phyloP scores from a whole-genome alignment of 2,113 vertebrate genomes.

The Dermatemys mawii region DNA sequence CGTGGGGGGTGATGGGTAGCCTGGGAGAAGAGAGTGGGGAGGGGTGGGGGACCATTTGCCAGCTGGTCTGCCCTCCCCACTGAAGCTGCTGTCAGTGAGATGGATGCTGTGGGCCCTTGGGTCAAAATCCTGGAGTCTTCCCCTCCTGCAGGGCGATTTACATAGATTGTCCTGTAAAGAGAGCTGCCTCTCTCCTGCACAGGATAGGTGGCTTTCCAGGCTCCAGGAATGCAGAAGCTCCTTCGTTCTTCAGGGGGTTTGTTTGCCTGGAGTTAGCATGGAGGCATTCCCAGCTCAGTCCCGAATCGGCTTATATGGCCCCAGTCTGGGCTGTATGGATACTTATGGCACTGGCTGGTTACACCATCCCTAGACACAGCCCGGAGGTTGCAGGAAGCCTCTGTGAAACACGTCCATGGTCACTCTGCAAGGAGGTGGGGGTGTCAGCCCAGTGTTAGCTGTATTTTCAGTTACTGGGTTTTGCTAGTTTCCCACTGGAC shows the following conservation, averaged over 20 bases:
- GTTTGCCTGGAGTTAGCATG: background rate
- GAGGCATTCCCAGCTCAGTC: background rate
- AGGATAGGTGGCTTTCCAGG: accelerated
- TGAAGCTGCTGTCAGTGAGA: no score
- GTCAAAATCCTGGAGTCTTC: background rate
- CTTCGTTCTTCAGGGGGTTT: background rate
- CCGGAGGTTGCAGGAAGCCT: background rate
- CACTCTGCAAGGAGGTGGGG: accelerated
- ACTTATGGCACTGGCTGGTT: accelerated
- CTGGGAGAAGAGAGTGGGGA: background rate
- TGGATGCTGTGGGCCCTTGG: no score
- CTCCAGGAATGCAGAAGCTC: background rate
- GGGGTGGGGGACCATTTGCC: constrained; percentile 10
- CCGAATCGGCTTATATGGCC: background rate
- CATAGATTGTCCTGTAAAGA: no score
- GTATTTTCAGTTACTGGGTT: accelerated
- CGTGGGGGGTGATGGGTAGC: accelerated
- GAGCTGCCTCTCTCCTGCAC: no score
- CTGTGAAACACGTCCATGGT: accelerated
- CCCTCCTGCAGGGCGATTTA: no score
- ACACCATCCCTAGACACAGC: background rate
- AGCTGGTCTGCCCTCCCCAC: no score
- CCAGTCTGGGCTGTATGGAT: accelerated
- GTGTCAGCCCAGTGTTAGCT: accelerated
- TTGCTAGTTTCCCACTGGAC: background rate